Conservation (phyloP, 1,140 invertebrate species). For the Platyura marginata region DNA sequence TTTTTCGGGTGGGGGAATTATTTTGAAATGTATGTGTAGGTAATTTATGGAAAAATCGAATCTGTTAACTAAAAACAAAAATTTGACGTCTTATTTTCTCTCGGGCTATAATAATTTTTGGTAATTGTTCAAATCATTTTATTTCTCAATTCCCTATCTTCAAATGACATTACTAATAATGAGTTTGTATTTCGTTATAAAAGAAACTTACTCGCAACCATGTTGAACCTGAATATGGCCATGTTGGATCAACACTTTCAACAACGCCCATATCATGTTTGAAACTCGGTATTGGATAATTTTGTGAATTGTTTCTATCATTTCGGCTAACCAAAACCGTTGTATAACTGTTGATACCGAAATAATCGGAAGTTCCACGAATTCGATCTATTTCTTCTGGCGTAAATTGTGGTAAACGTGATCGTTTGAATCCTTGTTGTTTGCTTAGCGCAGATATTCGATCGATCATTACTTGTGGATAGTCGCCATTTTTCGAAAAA, state of each 20-base stretch:
- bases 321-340: constrained; percentile 24
- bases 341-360: constrained; percentile 39
- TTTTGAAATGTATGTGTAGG: no score
- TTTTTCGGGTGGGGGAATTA: no score
- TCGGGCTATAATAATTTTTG: no score
- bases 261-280: constrained; percentile 28
- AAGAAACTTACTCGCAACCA: constrained; percentile 30
- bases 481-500: constrained; percentile 37
- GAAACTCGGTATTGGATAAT: constrained; percentile 27
- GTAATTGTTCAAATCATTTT: no score
- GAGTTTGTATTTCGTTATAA: no score
- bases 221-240: constrained; percentile 25
- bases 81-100: no score
- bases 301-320: constrained; percentile 22
- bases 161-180: no score
- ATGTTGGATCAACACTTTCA: constrained; percentile 24
- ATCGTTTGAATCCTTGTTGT: constrained; percentile 31
- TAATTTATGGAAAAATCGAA: no score
- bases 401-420: constrained; percentile 40
- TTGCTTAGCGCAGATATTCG: constrained; percentile 32
- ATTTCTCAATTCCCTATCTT: no score
- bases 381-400: constrained; percentile 33
- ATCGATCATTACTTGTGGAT: constrained; percentile 36
- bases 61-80: no score
- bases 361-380: constrained; percentile 37